phyloP scores from a whole-genome alignment of 2,113 vertebrate species.

The Rutilus rutilus region DNA sequence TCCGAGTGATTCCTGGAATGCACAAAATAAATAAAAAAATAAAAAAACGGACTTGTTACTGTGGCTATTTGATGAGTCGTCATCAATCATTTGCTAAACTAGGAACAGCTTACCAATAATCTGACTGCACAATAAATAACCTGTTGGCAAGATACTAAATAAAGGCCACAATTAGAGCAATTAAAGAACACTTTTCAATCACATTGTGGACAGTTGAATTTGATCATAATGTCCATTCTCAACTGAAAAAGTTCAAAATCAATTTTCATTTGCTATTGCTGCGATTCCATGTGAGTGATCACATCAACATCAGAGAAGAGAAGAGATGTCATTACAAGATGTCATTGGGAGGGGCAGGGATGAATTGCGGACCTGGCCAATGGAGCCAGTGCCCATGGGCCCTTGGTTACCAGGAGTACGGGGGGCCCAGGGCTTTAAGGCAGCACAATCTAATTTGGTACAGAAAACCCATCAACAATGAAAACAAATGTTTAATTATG shows the following conservation, averaged over 20 bases:
- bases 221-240: background rate
- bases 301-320: too few relatives aligned
- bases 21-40: background rate
- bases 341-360: too few relatives aligned
- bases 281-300: too few relatives aligned
- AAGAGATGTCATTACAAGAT: too few relatives aligned
- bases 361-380: too few relatives aligned
- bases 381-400: too few relatives aligned
- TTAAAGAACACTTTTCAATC: background rate
- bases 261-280: too few relatives aligned
- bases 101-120: background rate
- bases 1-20: background rate
- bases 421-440: too few relatives aligned
- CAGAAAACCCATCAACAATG: too few relatives aligned
- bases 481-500: too few relatives aligned
- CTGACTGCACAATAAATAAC: background rate
- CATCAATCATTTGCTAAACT: background rate
- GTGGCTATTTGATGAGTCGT: background rate
- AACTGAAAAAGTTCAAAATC: background rate
- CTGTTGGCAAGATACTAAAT: background rate
- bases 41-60: background rate
- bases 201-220: background rate
- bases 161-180: background rate
- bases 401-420: too few relatives aligned
- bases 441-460: too few relatives aligned